Evolutionary conservation across 2,888 invertebrate genomes (phyloP).

Genomic region (Oscheius sp.): DNA sequence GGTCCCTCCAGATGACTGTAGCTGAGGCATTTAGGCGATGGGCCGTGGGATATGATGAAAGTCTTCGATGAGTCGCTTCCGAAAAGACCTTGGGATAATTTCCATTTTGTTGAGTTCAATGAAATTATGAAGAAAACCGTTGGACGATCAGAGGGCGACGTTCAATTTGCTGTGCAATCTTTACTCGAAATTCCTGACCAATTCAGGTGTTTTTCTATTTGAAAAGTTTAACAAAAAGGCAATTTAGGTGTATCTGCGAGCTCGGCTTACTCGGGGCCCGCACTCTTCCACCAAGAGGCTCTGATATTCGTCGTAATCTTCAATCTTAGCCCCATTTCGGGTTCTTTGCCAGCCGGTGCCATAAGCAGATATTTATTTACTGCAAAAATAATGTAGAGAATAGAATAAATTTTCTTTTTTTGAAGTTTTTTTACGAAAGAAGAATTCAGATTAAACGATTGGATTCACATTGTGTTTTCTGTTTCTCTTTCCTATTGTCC

Average conservation of each 20-base stretch:
- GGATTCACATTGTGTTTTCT: constrained; percentile 16
- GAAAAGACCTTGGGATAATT: constrained; percentile 74
- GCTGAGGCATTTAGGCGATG: too few relatives aligned
- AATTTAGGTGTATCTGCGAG: constrained; percentile 51
- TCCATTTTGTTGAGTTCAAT: constrained; percentile 74
- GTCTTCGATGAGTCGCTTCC: constrained; percentile 74
- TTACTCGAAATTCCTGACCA: constrained; percentile 74
- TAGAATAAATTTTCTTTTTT: too few relatives aligned
- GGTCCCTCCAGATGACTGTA: too few relatives aligned
- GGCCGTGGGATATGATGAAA: constrained; percentile 74
- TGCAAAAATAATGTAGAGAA: too few relatives aligned
- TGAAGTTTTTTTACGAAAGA: background rate
- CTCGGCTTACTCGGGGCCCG: constrained; percentile 51
- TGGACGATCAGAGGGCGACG: constrained; percentile 42
- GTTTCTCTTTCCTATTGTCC: background rate
- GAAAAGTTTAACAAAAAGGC: too few relatives aligned
- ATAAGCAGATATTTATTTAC: background rate
- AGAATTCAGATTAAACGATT: background rate
- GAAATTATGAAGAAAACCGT: constrained; percentile 52
- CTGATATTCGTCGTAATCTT: constrained; percentile 46
- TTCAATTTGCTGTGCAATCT: constrained; percentile 72
- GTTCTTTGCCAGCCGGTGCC: background rate
- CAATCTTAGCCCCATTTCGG: background rate
- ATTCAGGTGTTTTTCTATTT: constrained; percentile 55
- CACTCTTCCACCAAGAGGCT: constrained; percentile 42